Percentiles rank a stretch among this genome's conserved stretches.
Conservation (phyloP, 2,113 vertebrate species). For the Aplodontia rufa region DNA sequence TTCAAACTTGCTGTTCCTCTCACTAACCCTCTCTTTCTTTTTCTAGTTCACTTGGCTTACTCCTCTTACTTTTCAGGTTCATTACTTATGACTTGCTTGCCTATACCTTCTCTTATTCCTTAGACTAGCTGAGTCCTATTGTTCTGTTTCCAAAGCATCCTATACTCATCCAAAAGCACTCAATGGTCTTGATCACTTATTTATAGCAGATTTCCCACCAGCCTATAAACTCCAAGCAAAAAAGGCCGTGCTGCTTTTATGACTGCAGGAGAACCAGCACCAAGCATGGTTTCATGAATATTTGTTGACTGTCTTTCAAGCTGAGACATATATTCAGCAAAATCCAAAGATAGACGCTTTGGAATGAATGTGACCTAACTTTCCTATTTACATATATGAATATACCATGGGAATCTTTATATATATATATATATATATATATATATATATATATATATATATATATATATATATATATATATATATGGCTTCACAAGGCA, state of each 20-base stretch:
- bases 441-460: too few relatives aligned
- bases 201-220: not conserved
- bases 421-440: too few relatives aligned
- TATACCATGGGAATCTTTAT: too few relatives aligned
- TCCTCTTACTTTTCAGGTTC: not conserved
- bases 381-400: too few relatives aligned
- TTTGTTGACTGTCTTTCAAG: not conserved
- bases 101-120: not conserved
- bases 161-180: not conserved
- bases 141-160: not conserved
- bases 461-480: too few relatives aligned
- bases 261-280: not conserved
- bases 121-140: not conserved
- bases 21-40: not conserved
- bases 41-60: not conserved
- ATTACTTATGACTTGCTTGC: not conserved
- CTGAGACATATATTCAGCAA: not conserved
- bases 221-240: accelerated
- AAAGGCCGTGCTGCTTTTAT: not conserved
- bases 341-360: not conserved
- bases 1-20: not conserved
- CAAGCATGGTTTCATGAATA: not conserved
- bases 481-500: too few relatives aligned
- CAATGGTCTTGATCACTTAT: not conserved
- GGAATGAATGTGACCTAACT: too few relatives aligned